phyloP scores from a whole-genome alignment of 2,888 invertebrate species.

The Drosophila longiperda region DNA sequence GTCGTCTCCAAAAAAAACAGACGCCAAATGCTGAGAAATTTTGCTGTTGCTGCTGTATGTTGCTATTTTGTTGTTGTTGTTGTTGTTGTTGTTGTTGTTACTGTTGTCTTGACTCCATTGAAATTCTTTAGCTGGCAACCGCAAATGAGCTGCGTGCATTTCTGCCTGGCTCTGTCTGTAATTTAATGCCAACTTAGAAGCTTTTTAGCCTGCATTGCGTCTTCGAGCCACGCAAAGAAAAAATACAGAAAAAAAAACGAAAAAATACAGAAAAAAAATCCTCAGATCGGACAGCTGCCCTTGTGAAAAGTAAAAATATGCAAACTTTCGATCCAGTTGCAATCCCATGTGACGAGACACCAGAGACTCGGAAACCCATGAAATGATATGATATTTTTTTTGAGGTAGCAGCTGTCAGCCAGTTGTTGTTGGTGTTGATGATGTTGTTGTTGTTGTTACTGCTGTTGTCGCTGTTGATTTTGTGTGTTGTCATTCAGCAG shows the following conservation, averaged over 20 bases:
- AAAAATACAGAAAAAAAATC: conserved; percentile 30
- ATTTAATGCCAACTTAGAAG: conserved; percentile 79
- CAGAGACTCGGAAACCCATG: conserved; percentile 38
- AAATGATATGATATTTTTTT: conserved; percentile 79
- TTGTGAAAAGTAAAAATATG: conserved; percentile 60
- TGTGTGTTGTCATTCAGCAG: conserved; percentile 65
- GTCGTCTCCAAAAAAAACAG: conserved; percentile 47
- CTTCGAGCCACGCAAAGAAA: conserved; percentile 23
- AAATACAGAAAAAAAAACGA: not conserved
- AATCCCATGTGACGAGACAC: conserved; percentile 65
- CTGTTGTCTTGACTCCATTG: conserved; percentile 57
- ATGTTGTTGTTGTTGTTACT: conserved; percentile 30
- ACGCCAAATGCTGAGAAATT: conserved; percentile 13
- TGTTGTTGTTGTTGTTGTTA: conserved; percentile 14
- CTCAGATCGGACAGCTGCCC: conserved; percentile 66
- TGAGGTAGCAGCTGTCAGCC: conserved; percentile 40
- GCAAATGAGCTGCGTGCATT: conserved; percentile 71
- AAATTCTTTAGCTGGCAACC: conserved; percentile 70
- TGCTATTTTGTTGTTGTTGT: conserved; percentile 23
- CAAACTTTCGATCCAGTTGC: conserved; percentile 75
- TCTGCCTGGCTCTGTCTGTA: conserved; percentile 39
- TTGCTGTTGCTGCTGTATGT: conserved; percentile 11
- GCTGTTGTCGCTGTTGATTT: conserved; percentile 49
- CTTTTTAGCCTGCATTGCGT: conserved; percentile 38
- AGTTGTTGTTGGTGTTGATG: conserved; percentile 20